Evolutionary conservation across 2,888 invertebrate genomes (phyloP).

Genomic region (Chorisops tibialis): DNA sequence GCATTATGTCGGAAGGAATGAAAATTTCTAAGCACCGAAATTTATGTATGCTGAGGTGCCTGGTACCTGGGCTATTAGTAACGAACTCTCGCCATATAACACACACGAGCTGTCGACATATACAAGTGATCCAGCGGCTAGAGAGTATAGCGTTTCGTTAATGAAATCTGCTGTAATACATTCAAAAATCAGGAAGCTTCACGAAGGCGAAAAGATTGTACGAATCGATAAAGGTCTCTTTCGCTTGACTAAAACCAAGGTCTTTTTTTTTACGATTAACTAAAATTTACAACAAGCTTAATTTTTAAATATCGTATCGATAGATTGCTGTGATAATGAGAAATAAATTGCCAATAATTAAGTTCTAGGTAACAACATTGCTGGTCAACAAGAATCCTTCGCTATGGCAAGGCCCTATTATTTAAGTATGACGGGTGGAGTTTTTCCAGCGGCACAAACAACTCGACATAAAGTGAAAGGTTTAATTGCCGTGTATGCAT

Average conservation of each 20-base stretch:
- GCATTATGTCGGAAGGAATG: constrained; percentile 16
- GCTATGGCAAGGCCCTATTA: too few species aligned
- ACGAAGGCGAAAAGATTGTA: not conserved
- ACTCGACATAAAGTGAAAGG: not conserved
- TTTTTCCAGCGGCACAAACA: not conserved
- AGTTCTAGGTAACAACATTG: not conserved
- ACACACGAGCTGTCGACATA: not conserved
- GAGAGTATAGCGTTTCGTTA: constrained; percentile 10
- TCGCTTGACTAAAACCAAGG: not conserved
- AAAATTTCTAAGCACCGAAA: constrained; percentile 11
- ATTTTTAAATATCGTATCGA: not conserved
- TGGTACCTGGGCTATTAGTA: not conserved
- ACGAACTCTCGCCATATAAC: not conserved
- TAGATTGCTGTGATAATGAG: constrained; percentile 27
- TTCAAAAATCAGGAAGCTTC: constrained; percentile 14
- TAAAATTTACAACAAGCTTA: constrained; percentile 1
- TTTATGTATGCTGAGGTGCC: constrained; percentile 2
- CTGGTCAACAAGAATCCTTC: not conserved
- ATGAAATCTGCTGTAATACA: constrained; percentile 16
- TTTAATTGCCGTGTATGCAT: constrained; percentile 2
- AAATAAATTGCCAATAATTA: constrained; percentile 31
- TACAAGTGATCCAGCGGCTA: not conserved
- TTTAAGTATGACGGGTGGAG: too few species aligned
- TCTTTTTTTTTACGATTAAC: constrained; percentile 8
- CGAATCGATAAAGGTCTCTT: constrained; percentile 4